A percentile compares a stretch with the other conserved stretches of the same genome.
Evolutionary conservation across 2,888 invertebrate genomes (phyloP).

Genomic region (Melieria picta): DNA sequence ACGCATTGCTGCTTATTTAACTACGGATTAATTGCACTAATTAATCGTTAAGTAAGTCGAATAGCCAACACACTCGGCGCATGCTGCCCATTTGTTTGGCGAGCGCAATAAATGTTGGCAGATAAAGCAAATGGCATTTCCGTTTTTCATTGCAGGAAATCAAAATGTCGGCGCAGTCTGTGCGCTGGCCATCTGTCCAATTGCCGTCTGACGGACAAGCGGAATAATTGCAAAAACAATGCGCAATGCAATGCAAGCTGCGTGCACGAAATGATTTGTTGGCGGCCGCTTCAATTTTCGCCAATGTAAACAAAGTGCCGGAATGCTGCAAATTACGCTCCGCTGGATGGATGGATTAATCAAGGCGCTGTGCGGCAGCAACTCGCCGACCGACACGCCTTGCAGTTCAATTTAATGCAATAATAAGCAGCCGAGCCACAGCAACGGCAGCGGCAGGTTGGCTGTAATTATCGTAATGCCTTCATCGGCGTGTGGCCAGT

Average conservation of each 20-base stretch:
- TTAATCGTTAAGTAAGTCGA: conserved; percentile 53
- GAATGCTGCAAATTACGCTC: conserved; percentile 19
- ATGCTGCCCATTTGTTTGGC: conserved; percentile 12
- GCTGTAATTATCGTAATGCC: conserved; percentile 23
- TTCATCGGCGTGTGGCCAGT: neutral
- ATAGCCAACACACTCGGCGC: conserved; percentile 38
- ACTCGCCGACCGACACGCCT: neutral
- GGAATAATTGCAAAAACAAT: conserved; percentile 35
- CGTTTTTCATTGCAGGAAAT: conserved; percentile 60
- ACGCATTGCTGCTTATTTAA: conserved; percentile 45
- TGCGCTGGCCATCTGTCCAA: neutral
- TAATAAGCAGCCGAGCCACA: conserved; percentile 29
- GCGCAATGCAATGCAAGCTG: conserved; percentile 5
- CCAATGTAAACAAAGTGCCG: conserved; percentile 20
- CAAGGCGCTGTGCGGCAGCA: conserved; percentile 12
- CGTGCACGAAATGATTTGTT: conserved; percentile 40
- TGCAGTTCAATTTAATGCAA: conserved; percentile 36
- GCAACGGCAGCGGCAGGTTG: neutral
- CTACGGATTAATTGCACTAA: conserved; percentile 65
- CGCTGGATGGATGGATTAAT: conserved; percentile 21
- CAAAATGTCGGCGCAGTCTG: conserved; percentile 36
- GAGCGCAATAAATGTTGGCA: conserved; percentile 13
- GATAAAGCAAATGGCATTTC: conserved; percentile 56
- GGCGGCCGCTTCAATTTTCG: conserved; percentile 23
- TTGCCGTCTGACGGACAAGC: conserved; percentile 21